Percentiles rank a stretch among this genome's conserved stretches.
Evolutionary conservation across 2,888 invertebrate species (phyloP).

Genomic region (Amblyteles armatorius): DNA sequence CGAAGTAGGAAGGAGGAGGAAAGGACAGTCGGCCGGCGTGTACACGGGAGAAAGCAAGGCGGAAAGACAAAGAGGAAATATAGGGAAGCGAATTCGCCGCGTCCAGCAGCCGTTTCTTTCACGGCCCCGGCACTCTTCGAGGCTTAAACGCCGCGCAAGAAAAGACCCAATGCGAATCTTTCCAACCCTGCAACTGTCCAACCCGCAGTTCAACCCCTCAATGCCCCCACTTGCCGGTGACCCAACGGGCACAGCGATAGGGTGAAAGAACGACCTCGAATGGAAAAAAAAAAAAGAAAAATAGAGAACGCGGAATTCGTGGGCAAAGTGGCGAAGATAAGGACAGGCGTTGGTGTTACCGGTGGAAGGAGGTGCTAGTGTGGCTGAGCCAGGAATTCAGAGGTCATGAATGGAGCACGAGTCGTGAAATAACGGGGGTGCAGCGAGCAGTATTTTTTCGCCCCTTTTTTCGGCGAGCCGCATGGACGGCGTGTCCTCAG

Average conservation of each 20-base stretch:
- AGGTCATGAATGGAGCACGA: conserved; percentile 35
- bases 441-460: background rate
- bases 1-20: conserved; percentile 57
- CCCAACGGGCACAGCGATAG: conserved; percentile 66
- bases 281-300: conserved; percentile 56
- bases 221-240: conserved; percentile 47
- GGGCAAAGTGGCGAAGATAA: conserved; percentile 62
- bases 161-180: conserved; percentile 23
- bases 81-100: conserved; percentile 34
- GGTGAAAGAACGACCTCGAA: conserved; percentile 66
- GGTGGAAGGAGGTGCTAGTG: conserved; percentile 18
- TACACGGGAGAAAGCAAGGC: conserved; percentile 52
- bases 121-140: conserved; percentile 69
- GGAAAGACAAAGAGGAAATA: conserved; percentile 29
- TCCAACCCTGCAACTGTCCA: conserved; percentile 23
- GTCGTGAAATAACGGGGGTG: background rate
- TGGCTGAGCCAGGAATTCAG: conserved; percentile 27
- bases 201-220: conserved; percentile 43
- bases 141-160: conserved; percentile 71
- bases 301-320: conserved; percentile 59
- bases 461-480: background rate
- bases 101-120: conserved; percentile 74
- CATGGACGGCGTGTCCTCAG: background rate
- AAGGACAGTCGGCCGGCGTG: background rate
- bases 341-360: conserved; percentile 55